These are phyloP conservation scores for Raja brachyura DNA, from an alignment of 2,113 vertebrate species.

Conservation along the genomic window DNA sequence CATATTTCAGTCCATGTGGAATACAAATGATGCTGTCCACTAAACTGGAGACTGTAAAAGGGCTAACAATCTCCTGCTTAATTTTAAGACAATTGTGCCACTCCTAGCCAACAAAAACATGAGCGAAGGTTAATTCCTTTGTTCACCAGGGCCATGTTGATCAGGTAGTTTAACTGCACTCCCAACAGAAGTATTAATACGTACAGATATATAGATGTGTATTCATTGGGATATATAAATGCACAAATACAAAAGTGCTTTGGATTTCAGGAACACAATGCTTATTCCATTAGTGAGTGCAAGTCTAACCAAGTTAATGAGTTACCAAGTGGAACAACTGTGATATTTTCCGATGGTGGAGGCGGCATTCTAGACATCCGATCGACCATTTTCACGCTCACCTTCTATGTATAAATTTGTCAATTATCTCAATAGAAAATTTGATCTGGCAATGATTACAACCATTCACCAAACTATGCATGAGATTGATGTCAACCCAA, in stretches of 20 bases:
- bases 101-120: not conserved
- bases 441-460: not conserved
- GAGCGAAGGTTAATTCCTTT: not conserved
- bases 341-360: not conserved
- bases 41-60: not conserved
- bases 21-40: not conserved
- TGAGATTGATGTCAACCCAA: not conserved
- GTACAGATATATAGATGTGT: not conserved
- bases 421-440: not conserved
- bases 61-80: not conserved
- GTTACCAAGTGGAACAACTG: not conserved
- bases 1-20: constrained; percentile 19
- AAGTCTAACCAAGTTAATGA: too few relatives aligned
- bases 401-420: not conserved
- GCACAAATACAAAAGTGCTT: not conserved
- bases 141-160: not conserved
- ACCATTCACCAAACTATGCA: not conserved
- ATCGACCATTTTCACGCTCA: not conserved
- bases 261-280: not conserved
- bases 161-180: not conserved
- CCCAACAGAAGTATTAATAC: not conserved
- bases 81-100: not conserved
- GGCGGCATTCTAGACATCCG: not conserved
- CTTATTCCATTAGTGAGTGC: not conserved
- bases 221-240: too few relatives aligned